A percentile compares a stretch with the other conserved stretches of the same genome.
Evolutionary conservation across 2,888 invertebrate species (phyloP).

Genomic region (Monopis laevigella): DNA sequence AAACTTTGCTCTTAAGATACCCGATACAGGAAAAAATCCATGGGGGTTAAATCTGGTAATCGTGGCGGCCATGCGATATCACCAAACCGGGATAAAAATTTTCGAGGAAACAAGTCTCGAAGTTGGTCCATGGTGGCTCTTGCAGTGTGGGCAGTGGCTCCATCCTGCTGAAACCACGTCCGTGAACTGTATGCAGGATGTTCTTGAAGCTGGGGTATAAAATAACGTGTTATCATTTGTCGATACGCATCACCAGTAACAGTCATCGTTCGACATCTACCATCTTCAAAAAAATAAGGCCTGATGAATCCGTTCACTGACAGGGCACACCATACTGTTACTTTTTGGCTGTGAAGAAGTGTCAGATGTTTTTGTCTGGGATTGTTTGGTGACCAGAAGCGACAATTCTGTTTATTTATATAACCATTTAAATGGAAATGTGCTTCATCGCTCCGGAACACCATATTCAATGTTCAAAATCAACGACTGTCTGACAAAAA

Average conservation of each 20-base stretch:
- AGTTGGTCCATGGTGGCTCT: slow-evolving; percentile 15
- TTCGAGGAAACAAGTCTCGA: slow-evolving; percentile 16
- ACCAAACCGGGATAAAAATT: slow-evolving; percentile 18
- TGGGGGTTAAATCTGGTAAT: slow-evolving; percentile 22
- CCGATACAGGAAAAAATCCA: slow-evolving; percentile 21
- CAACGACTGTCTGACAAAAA: too few relatives aligned
- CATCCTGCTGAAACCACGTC: slow-evolving; percentile 20
- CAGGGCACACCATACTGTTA: background rate
- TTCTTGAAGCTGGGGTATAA: slow-evolving; percentile 11
- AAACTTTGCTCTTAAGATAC: slow-evolving; percentile 1
- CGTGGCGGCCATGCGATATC: slow-evolving; percentile 23
- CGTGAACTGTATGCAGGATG: slow-evolving; percentile 11
- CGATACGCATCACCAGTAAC: background rate
- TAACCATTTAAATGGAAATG: too few relatives aligned
- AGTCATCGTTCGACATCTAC: background rate
- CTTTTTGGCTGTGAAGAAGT: slow-evolving; percentile 8
- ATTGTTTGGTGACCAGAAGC: slow-evolving; percentile 12
- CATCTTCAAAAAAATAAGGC: slow-evolving; percentile 11
- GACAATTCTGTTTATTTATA: background rate
- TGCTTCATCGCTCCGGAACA: too few relatives aligned
- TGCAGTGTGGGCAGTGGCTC: slow-evolving; percentile 20
- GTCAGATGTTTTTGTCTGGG: slow-evolving; percentile 10
- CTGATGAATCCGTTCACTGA: slow-evolving; percentile 7
- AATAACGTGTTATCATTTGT: slow-evolving; percentile 6
- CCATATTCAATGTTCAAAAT: too few relatives aligned